Base-by-base conservation (phyloP, 2,113 vertebrate species). In the Chlamydotis undulata region DNA sequence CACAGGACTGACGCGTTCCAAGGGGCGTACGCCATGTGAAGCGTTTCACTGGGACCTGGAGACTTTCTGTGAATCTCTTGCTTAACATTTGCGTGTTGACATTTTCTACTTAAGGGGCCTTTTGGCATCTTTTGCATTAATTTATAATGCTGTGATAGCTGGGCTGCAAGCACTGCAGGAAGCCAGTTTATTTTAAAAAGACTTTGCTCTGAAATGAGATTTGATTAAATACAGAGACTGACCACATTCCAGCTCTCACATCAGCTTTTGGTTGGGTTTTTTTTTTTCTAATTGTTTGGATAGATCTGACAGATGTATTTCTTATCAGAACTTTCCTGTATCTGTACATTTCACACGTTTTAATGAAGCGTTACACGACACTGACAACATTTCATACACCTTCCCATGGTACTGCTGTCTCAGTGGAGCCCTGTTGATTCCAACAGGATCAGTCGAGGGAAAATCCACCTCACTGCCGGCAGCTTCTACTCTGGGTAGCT, bases 21-120 rank as follows among this genome's bases (percentile, higher is more conserved):
- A 26, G 39, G 56, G 65, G 12, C 23, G 49, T 19, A 12, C 0
- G 4, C 87, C 37, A 50, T 6, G 3, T 9, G 35, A 59, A 45
- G 60, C 1, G 0, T 64, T 69, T 39, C 78, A 31, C 35, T 25
- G 65, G 57, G 33, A 79, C 45, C 11, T 50, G 57, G 57, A 59
- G 45, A 28, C 39, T 75, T 71, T 21, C 69, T 47, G 37, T 77
- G 49, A 53, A 69, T 71, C 61, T 78, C 60, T 63, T 52, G 47
- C 56, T 83, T 75, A 67, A n/a, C 19, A 10, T 71, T 37, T 63
- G 24, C 14, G 10, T 41, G 53, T 71, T 87, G 83, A 93, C 65
- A 24, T 94, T 79, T 96, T 64, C 83, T 81, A 90, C 90, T 90
- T 90, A 70, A 63, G 82, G 84, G 87, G 57, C 75, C 56, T 89